These are phyloP conservation scores for Orius laevigatus DNA, from an alignment of 1,140 invertebrate genomes.

Conservation along the genomic window DNA sequence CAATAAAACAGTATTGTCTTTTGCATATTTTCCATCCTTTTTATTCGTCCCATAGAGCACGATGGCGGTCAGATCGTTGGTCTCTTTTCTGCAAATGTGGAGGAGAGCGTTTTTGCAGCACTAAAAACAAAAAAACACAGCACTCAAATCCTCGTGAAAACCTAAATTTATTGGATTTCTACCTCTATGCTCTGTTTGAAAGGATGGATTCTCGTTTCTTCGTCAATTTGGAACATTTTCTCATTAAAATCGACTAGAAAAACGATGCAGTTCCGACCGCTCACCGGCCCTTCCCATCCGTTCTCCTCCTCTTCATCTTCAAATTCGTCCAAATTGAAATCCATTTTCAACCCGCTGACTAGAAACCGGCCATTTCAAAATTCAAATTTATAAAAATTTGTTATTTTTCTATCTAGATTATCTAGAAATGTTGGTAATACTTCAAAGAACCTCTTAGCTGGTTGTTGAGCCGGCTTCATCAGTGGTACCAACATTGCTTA, in stretches of 20 bases:
- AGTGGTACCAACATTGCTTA: too few relatives aligned
- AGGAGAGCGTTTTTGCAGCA: conserved; percentile 4
- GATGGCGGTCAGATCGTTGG: conserved; percentile 7
- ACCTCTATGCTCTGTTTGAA: conserved; percentile 6
- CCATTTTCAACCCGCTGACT: too few relatives aligned
- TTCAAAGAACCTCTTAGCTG: too few relatives aligned
- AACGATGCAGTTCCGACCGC: conserved; percentile 9
- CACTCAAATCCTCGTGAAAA: neutral
- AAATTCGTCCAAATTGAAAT: neutral
- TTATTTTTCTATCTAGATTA: too few relatives aligned
- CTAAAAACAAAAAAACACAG: neutral
- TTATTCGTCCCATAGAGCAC: conserved; percentile 7
- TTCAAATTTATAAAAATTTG: too few relatives aligned
- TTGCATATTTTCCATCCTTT: conserved; percentile 9
- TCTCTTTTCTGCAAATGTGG: conserved; percentile 9
- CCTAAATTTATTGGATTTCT: neutral
- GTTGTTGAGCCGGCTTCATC: too few relatives aligned
- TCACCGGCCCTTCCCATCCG: conserved; percentile 1
- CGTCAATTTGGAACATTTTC: conserved; percentile 3
- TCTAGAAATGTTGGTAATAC: too few relatives aligned
- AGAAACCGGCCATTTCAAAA: too few relatives aligned
- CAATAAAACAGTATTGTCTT: conserved; percentile 6
- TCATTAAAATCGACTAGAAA: conserved; percentile 7
- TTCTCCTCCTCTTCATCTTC: conserved; percentile 6
- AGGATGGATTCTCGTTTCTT: neutral